phyloP scores from a whole-genome alignment of 2,888 invertebrate species.

The Lycophotia porphyrea region DNA sequence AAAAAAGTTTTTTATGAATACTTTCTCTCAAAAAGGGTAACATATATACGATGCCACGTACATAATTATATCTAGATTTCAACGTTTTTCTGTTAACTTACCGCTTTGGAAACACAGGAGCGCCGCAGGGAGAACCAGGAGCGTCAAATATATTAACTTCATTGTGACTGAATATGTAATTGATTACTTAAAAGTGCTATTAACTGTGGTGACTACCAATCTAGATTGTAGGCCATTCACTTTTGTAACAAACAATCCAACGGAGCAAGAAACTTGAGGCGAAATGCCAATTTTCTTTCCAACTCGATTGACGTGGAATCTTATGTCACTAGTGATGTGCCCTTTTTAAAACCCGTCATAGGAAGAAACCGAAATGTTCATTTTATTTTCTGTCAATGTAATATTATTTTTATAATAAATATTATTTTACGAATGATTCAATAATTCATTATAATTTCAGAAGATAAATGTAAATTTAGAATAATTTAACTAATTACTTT shows the following conservation, averaged over 20 bases:
- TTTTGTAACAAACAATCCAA: conserved; percentile 80
- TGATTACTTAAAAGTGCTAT: conserved; percentile 68
- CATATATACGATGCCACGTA: conserved; percentile 86
- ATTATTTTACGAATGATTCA: neutral
- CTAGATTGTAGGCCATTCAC: conserved; percentile 84
- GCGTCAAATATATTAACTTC: conserved; percentile 92
- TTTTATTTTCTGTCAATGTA: neutral
- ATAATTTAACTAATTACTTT: neutral
- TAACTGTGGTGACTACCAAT: conserved; percentile 75
- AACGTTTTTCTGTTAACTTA: conserved; percentile 88
- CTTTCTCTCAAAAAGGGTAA: conserved; percentile 78
- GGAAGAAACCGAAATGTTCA: neutral
- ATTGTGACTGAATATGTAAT: conserved; percentile 86
- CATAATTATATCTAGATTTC: conserved; percentile 66
- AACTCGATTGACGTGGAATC: conserved; percentile 91
- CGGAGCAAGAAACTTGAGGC: conserved; percentile 79
- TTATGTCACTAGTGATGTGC: conserved; percentile 83
- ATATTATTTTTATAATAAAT: neutral
- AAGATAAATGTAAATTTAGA: neutral
- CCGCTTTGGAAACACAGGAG: conserved; percentile 93
- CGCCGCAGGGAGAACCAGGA: conserved; percentile 93
- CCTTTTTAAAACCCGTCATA: conserved; percentile 58
- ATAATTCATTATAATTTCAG: neutral
- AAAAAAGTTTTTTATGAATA: conserved; percentile 25
- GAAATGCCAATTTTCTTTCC: conserved; percentile 88